Conservation (phyloP, 2,113 vertebrate species). For the Fregata magnificens region DNA sequence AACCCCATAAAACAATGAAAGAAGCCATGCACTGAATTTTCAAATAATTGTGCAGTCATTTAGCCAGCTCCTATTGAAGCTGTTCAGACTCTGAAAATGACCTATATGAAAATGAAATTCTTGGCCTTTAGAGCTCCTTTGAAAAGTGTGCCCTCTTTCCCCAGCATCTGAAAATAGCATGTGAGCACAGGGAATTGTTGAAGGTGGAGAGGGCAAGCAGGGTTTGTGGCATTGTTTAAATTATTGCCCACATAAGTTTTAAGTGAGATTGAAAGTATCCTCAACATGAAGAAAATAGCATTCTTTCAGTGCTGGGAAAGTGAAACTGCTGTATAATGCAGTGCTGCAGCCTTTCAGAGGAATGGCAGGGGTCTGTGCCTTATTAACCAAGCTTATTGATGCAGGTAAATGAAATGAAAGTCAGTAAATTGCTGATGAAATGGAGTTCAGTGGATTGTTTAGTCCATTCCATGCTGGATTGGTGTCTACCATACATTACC, state of each 20-base stretch:
- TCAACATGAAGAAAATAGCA: neutral
- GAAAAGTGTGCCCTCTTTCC: neutral
- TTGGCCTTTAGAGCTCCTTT: neutral
- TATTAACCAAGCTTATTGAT: conserved; percentile 4
- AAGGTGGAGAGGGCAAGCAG: neutral
- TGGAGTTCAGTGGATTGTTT: neutral
- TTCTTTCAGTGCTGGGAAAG: neutral
- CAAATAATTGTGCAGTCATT: neutral
- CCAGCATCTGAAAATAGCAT: neutral
- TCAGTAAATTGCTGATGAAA: conserved; percentile 24
- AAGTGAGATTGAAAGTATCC: neutral
- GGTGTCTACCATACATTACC: neutral
- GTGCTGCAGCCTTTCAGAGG: neutral
- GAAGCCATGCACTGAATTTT: neutral
- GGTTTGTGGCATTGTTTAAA: neutral
- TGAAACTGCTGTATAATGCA: neutral
- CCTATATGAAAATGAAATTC: neutral
- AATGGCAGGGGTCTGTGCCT: neutral
- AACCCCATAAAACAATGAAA: neutral
- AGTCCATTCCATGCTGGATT: neutral
- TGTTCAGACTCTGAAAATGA: neutral
- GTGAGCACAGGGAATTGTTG: neutral
- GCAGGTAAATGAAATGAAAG: neutral
- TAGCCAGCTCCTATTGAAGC: neutral
- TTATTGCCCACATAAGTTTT: neutral